A percentile compares a stretch with the other conserved stretches of the same genome.
These are phyloP conservation scores for Mycalesis mineus DNA, from an alignment of 2,888 invertebrate genomes.

Conservation along the genomic window DNA sequence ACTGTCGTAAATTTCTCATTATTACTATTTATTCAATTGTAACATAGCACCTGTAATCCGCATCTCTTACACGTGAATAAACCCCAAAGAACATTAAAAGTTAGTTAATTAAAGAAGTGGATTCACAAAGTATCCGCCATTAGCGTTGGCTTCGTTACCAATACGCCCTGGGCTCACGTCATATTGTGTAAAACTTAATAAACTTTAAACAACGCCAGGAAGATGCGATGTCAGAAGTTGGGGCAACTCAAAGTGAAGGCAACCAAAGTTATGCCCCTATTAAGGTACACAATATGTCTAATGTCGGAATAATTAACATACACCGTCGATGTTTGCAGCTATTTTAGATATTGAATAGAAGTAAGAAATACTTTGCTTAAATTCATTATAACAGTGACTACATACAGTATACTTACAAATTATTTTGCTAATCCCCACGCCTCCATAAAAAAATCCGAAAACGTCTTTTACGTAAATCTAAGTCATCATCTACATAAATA, in stretches of 20 bases:
- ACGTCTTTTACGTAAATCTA: no score
- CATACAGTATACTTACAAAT: no score
- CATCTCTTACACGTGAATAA: background rate
- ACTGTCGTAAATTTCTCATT: no score
- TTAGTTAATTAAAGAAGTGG: conserved; percentile 16
- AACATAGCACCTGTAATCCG: background rate
- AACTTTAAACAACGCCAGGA: conserved; percentile 72
- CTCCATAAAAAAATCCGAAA: no score
- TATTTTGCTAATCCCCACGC: no score
- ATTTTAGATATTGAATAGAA: background rate
- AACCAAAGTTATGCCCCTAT: conserved; percentile 60
- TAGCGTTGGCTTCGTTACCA: conserved; percentile 40
- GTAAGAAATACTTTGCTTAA: no score
- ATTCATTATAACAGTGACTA: no score
- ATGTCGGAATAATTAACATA: conserved; percentile 52
- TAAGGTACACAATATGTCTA: conserved; percentile 62
- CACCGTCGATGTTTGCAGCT: conserved; percentile 18
- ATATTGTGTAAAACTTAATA: conserved; percentile 69
- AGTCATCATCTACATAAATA: no score
- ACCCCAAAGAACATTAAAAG: conserved; percentile 6
- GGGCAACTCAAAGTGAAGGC: conserved; percentile 55
- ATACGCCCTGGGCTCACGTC: conserved; percentile 62
- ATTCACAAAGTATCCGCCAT: conserved; percentile 19
- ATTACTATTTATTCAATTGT: no score
- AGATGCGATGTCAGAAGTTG: conserved; percentile 73